Base-by-base conservation (phyloP, 2,113 vertebrate species). In the Cervus canadensis region DNA sequence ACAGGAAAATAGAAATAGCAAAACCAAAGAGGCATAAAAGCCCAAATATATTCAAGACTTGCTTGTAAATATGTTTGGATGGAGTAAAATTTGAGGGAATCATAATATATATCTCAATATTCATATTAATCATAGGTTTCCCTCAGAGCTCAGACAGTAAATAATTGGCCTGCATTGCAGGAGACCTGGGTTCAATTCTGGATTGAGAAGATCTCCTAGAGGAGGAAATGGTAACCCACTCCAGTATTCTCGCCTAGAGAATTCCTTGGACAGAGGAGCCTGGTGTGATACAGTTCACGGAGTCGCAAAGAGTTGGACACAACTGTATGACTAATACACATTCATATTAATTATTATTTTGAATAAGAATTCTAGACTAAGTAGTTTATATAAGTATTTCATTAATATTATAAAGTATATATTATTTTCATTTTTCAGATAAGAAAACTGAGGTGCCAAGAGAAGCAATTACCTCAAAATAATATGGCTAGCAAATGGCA, bases 51-150 rank as follows among this genome's bases (percentile, higher is more conserved):
- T 28, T 30, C 2, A 76, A 95, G 15, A 86, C 10, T n/a, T 43
- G 21, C 67, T 87, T 83, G 21, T 78, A 96, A 94, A 91, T 64
- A 91, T 64, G 14, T 74, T 88, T 96, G 40, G n/a, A 71, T n/a
- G 12, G 21, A 87, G n/a, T 43, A 36, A 94, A 85, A 36, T 78
- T 26, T 79, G 74, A n/a, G 3, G 16, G 40, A 88, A 5, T 91
- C 45, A 95, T 48, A 78, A 86, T 83, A 67, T 79, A 79, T n/a
- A 74, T 62, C 21, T 93, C 14, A 64, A 43, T 57, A 64, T 36
- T 59, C 62, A 54, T 50, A 56, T 28, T 87, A 87, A 67, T 86
- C 74, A 10, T 12, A 36, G 67, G n/a, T 2, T 74, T 74, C 67
- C n/a, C 67, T 74, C 19, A 23, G 67, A 74, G 67, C 67, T 74